phyloP scores from a whole-genome alignment of 2,113 vertebrate genomes.

The Tinamus guttatus region DNA sequence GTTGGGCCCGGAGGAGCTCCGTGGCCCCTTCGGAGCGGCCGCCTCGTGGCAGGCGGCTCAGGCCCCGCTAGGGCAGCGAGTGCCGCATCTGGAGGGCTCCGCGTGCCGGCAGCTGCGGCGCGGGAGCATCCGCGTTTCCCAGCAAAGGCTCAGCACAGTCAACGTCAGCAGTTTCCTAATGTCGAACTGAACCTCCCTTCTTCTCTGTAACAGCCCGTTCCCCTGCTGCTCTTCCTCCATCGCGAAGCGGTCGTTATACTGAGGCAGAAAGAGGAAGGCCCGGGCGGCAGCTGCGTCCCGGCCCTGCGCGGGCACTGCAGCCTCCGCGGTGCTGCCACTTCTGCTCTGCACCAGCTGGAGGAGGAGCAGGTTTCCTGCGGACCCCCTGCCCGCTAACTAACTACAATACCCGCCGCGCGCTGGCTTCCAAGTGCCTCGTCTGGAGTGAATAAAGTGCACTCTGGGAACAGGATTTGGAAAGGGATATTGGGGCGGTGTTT shows the following conservation, averaged over 20 bases:
- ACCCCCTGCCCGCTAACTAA: not conserved
- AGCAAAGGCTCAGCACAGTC: not conserved
- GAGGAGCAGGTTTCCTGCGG: not conserved
- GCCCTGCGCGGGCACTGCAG: not conserved
- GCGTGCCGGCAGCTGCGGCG: not conserved
- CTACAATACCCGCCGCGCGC: fast-evolving
- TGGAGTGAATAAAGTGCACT: not conserved
- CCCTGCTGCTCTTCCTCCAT: not conserved
- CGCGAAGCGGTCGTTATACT: not conserved
- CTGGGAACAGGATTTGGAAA: not conserved
- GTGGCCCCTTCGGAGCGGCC: fast-evolving
- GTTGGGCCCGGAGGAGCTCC: fast-evolving
- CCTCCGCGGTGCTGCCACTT: not conserved
- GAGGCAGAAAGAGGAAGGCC: not conserved
- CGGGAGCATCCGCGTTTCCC: not conserved
- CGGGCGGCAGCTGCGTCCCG: not conserved
- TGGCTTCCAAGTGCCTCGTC: not conserved
- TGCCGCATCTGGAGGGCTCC: not conserved
- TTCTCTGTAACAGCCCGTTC: not conserved
- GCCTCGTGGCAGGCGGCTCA: not conserved
- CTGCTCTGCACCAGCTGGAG: not conserved
- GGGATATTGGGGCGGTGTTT: not conserved
- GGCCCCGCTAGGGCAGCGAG: not conserved
- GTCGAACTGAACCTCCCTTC: not conserved
- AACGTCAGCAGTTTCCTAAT: not conserved